Evolutionary conservation across 2,113 vertebrate species (phyloP).

Genomic region (Eolophus roseicapilla): DNA sequence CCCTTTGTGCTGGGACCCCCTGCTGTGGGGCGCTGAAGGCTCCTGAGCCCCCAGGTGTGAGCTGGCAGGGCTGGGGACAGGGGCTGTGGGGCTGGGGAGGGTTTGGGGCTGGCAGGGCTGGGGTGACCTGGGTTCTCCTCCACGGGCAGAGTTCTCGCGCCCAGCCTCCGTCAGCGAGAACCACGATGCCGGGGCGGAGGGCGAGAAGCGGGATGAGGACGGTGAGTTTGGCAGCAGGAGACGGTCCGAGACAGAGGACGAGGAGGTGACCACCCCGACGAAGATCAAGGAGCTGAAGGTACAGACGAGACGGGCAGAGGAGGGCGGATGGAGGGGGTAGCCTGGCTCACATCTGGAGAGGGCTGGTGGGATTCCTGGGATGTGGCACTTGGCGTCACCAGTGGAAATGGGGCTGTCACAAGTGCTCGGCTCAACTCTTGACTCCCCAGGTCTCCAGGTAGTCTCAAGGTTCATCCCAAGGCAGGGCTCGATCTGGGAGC

Average conservation of each 20-base stretch:
- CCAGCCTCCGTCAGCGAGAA: constrained; percentile 91
- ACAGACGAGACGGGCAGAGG: neutral
- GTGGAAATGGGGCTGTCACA: neutral
- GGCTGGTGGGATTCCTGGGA: neutral
- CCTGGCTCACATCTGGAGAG: neutral
- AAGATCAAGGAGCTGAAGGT: constrained; percentile 96
- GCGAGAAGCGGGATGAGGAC: constrained; percentile 78
- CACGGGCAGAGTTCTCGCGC: constrained; percentile 84
- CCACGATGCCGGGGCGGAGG: constrained; percentile 75
- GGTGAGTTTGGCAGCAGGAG: constrained; percentile 73
- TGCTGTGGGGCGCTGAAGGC: neutral
- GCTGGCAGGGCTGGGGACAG: neutral
- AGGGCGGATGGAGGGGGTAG: neutral
- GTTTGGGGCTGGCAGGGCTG: neutral
- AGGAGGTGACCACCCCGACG: constrained; percentile 84
- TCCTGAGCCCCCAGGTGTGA: neutral
- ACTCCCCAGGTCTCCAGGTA: neutral
- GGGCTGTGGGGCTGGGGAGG: too few species aligned
- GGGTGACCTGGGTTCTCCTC: neutral
- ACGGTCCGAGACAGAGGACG: constrained; percentile 71
- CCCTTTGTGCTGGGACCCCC: neutral
- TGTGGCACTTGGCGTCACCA: fast-evolving
- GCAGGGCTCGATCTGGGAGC: neutral
- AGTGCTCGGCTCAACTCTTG: neutral
- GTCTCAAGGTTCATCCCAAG: neutral